Conservation (phyloP, 2,113 vertebrate species). For the Camarhynchus parvulus region DNA sequence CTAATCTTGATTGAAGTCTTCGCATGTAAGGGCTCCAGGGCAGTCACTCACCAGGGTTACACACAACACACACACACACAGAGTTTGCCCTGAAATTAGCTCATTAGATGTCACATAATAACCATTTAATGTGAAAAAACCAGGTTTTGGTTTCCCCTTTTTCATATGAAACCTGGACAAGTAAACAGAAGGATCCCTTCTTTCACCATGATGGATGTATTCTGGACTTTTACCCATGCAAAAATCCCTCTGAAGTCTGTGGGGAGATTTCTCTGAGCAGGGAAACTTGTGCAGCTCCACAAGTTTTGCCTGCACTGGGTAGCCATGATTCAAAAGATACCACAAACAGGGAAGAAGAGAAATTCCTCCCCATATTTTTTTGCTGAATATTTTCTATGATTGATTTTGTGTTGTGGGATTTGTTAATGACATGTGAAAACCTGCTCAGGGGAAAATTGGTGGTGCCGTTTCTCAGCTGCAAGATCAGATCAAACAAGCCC, state of each 20-base stretch:
- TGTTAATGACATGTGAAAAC: neutral
- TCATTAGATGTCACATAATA: neutral
- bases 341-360: neutral
- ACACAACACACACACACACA: neutral
- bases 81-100: neutral
- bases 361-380: neutral
- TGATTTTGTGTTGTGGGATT: neutral
- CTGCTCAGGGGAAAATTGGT: accelerated
- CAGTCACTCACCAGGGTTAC: constrained; percentile 47
- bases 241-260: neutral
- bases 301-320: neutral
- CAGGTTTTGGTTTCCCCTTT: neutral
- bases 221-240: neutral
- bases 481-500: neutral
- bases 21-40: neutral
- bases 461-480: neutral
- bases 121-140: neutral
- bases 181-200: neutral
- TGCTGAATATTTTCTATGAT: neutral
- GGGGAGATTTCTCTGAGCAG: neutral
- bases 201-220: neutral
- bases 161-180: neutral
- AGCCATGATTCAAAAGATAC: neutral
- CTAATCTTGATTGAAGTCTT: constrained; percentile 69
- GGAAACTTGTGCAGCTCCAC: neutral